Evolutionary conservation across 2,888 invertebrate species (phyloP), one percentile per base, ranked within the genome.

Genomic region (Phrixothrix hirtus): DNA sequence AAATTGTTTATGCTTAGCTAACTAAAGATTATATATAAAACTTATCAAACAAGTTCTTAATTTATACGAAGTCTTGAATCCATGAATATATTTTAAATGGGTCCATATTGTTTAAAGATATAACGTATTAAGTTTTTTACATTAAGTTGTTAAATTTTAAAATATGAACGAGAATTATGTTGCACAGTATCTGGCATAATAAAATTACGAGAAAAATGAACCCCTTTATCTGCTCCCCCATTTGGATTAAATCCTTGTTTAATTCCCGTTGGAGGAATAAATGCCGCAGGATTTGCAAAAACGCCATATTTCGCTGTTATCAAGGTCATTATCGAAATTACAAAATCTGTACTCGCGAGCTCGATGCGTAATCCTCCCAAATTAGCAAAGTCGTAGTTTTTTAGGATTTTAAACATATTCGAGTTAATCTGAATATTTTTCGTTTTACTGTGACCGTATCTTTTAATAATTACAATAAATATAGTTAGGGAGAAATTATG

Each of bases 241-340:
- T 57, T 49, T 38, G 51, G 46, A 39, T 56, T 44, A 57, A 63
- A 63, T 55, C 61, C 56, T 47, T 56, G 58, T 62, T 60, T 66
- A 69, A 69, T 67, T 68, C 71, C 72, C 72, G 61, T 56, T 59
- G 69, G 68, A 69, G 61, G 63, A 64, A 72, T 73, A 72, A 72
- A 71, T 71, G 68, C 69, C 60, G 45, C 56, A 54, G 73, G 74
- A 73, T 74, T 73, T 73, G 67, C 68, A 73, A 74, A 74, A 72
- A 74, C 69, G 71, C 72, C 71, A 73, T 74, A 74, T 73, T 74
- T 73, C 59, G 71, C 71, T 51, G 72, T 73, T 73, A 73, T 73
- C 73, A 73, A 72, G 72, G 72, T 73, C 72, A 73, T 74, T 74
- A 74, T 74, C 74, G 69, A 70, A 72, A 73, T 72, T 72, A 71